Evolutionary conservation across 2,113 vertebrate genomes (phyloP), one percentile per base, ranked within the genome.

Genomic region (Aspidoscelis tigris): DNA sequence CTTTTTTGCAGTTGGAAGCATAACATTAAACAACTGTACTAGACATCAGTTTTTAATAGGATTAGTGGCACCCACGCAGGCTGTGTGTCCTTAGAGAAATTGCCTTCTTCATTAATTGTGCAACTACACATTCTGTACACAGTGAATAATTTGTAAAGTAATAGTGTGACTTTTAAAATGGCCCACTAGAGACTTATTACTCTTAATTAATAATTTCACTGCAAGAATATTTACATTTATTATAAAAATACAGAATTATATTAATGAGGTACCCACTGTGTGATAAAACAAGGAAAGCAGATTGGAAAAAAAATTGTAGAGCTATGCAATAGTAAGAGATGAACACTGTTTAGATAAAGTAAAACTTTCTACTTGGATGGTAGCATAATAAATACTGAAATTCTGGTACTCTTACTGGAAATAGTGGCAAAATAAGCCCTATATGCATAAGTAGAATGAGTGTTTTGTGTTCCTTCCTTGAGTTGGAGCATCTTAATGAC

Each of bases 141-240:
- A 5, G 61, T 75, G 81, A 68, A 50, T 71, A 8, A 39, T 20
- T 58, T 82, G 41, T 7, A 84, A 80, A 92, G 78, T 70, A 71
- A 81, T 68, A 82, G 24, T 0, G 0, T 43, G 0, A 5, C 41
- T 74, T 85, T 89, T 78, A 20, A 70, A 90, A 78, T 81, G n/a
- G 20, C 11, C 55, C 0, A 22, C 1, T 14, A 22, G 83, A 43
- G 76, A 72, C 55, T 74, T 86, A 65, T 82, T 16, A 78, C 81
- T 89, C 80, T 33, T 86, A 43, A 87, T 83, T 91, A 85, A 39
- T 76, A n/a, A 20, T 84, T 87, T 53, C 33, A 11, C 78, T 82
- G 72, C 84, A 85, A 87, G 71, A 87, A 26, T 68, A 72, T 7
- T 1, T 41, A 47, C 0, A 76, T 24, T 77, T 66, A 76, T 55